Percentiles rank a stretch among this genome's conserved stretches.
phyloP scores from a whole-genome alignment of 2,113 vertebrate species.

The Misgurnus mizolepis region DNA sequence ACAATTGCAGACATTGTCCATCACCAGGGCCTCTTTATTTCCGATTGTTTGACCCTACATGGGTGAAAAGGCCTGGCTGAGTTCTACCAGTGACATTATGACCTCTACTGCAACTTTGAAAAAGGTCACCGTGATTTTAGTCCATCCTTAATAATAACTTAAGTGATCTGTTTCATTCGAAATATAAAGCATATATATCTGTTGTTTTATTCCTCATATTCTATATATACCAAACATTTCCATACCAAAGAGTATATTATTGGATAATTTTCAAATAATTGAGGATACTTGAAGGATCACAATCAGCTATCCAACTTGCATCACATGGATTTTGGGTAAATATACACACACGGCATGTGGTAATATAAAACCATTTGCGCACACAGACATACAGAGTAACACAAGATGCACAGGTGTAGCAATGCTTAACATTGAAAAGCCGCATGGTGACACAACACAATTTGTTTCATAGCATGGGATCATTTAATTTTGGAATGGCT shows the following conservation, averaged over 20 bases:
- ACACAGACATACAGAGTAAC: not conserved
- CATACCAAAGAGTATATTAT: not conserved
- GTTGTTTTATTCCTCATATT: not conserved
- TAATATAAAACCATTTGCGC: slow-evolving; percentile 3
- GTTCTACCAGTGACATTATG: not conserved
- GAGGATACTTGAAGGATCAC: not conserved
- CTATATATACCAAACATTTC: not conserved
- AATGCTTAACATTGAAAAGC: not conserved
- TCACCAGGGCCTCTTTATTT: slow-evolving; percentile 15
- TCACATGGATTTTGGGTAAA: not conserved
- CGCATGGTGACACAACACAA: not conserved
- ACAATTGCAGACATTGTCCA: slow-evolving; percentile 34
- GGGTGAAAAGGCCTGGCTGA: slow-evolving; percentile 1
- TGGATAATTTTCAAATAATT: too few species aligned
- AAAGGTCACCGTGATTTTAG: not conserved
- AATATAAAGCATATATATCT: too few species aligned
- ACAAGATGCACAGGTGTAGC: not conserved
- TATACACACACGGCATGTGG: slow-evolving; percentile 9
- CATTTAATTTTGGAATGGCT: slow-evolving; percentile 55
- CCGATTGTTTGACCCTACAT: slow-evolving; percentile 46
- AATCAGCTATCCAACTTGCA: not conserved
- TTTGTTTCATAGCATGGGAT: slow-evolving; percentile 13
- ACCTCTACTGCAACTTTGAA: not conserved
- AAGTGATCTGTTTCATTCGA: not conserved
- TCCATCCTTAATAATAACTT: not conserved